These are phyloP conservation scores for Ahaetulla prasina DNA, from an alignment of 2,113 vertebrate genomes.

Conservation along the genomic window DNA sequence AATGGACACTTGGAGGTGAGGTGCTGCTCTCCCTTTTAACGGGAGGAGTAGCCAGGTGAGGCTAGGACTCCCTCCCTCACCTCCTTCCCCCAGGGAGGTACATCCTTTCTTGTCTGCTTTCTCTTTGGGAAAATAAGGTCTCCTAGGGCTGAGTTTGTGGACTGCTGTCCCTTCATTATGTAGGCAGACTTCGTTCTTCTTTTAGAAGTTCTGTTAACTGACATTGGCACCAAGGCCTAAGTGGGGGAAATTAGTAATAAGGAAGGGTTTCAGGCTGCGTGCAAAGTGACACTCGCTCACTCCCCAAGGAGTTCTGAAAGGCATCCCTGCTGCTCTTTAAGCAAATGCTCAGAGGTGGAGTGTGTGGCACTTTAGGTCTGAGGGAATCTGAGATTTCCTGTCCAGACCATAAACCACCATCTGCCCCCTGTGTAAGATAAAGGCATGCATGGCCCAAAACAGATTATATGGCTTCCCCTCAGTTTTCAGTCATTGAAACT, in stretches of 20 bases:
- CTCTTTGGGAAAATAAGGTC: neutral
- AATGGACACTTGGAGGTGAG: neutral
- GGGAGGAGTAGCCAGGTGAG: neutral
- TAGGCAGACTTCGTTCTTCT: neutral
- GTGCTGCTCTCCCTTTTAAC: neutral
- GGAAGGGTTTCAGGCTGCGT: neutral
- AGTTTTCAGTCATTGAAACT: neutral
- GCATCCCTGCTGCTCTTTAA: neutral
- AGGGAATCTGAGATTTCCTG: neutral
- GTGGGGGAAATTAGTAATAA: neutral
- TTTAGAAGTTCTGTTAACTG: neutral
- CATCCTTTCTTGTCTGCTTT: neutral
- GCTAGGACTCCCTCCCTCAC: neutral
- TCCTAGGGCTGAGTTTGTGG: neutral
- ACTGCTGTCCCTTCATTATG: neutral
- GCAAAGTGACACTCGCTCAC: neutral
- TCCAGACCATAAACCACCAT: neutral
- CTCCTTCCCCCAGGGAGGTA: neutral
- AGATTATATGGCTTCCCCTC: neutral
- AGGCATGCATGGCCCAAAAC: neutral
- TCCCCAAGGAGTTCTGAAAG: neutral
- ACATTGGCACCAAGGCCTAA: neutral
- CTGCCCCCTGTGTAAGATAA: neutral
- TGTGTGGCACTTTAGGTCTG: neutral
- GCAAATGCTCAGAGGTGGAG: neutral